Conservation (phyloP, 2,797 vertebrate genomes). For the Paguma larvata region DNA sequence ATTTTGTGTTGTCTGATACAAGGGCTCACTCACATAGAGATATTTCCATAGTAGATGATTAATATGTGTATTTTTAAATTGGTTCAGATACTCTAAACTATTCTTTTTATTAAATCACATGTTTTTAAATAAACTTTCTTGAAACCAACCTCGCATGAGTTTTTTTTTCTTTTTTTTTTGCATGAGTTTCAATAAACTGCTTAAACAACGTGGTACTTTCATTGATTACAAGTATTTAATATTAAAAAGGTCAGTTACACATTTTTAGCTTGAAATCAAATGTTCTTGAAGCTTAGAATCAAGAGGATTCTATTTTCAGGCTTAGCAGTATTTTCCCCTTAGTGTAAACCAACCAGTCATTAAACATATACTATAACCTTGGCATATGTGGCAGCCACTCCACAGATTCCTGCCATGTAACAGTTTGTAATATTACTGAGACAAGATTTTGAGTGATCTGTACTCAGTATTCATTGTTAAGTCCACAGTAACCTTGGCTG, state of each 20-base stretch:
- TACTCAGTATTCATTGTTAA: not conserved
- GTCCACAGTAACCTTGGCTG: not conserved
- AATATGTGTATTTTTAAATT: not conserved
- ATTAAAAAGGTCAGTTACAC: not conserved
- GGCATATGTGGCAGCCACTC: not conserved
- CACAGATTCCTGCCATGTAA: not conserved
- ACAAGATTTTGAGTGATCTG: constrained; percentile 21
- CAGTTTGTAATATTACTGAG: not conserved
- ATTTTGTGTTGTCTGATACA: not conserved
- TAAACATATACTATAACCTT: not conserved
- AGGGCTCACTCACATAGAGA: not conserved
- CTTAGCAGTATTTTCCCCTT: not conserved
- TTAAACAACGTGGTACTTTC: constrained; percentile 25
- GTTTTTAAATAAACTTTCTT: not conserved
- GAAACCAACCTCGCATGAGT: not conserved
- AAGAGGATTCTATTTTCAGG: not conserved
- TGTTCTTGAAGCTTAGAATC: not conserved
- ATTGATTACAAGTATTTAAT: not conserved
- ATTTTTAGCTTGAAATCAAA: constrained; percentile 30
- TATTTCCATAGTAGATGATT: not conserved
- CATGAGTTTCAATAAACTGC: constrained; percentile 19
- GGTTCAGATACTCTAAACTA: not conserved
- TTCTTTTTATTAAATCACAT: not conserved
- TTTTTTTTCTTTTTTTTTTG: not conserved
- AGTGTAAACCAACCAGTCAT: not conserved